Evolutionary conservation across 2,797 vertebrate genomes (phyloP).

Genomic region (Gymnothorax reevesii): DNA sequence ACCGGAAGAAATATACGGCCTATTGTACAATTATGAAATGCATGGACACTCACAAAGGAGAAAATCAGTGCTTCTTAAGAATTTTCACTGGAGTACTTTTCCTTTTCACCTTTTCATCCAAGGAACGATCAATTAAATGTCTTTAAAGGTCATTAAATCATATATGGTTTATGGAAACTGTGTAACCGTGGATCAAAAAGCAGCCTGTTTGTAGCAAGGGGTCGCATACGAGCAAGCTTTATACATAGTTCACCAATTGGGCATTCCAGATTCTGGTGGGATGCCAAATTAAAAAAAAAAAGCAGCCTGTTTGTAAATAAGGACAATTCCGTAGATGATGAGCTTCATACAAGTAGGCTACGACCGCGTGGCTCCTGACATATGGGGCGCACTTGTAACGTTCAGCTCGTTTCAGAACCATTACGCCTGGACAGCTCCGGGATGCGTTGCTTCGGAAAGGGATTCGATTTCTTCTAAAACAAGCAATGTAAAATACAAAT

Average conservation of each 20-base stretch:
- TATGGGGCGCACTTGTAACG: neutral
- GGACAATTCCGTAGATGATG: neutral
- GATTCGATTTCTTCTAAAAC: neutral
- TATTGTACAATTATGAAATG: neutral
- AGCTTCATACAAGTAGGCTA: neutral
- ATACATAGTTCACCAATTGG: too few species aligned
- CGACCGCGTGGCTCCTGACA: neutral
- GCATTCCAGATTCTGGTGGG: too few species aligned
- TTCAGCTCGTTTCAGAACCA: constrained; percentile 20
- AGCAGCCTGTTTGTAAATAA: neutral
- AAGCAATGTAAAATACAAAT: neutral
- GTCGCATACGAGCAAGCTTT: too few species aligned
- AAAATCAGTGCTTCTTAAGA: neutral
- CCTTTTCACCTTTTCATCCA: neutral
- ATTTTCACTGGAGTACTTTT: neutral
- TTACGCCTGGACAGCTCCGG: constrained; percentile 20
- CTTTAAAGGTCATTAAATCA: neutral
- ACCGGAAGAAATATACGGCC: neutral
- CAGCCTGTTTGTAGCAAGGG: neutral
- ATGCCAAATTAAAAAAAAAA: too few species aligned
- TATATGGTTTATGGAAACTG: neutral
- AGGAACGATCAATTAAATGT: neutral
- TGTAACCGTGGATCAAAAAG: neutral
- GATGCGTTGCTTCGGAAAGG: neutral
- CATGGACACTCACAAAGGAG: neutral